Evolutionary conservation across 2,113 vertebrate genomes (phyloP).

Genomic region (Elephas maximus): DNA sequence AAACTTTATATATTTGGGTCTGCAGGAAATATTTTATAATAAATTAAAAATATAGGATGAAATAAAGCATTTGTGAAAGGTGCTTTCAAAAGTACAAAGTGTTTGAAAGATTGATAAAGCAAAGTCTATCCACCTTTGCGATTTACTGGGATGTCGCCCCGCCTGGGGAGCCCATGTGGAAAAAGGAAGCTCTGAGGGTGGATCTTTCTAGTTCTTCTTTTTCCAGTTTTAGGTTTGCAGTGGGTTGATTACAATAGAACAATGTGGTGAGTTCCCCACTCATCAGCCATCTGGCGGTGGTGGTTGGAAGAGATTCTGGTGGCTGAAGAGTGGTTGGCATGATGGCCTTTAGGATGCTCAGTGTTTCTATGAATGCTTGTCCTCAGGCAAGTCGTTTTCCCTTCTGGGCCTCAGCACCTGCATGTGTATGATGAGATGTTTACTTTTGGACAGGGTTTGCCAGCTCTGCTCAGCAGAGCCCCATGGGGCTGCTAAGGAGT

Average conservation of each 20-base stretch:
- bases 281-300: not conserved
- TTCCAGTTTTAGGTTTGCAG: fast-evolving
- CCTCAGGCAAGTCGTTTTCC: not conserved
- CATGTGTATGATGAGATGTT: fast-evolving
- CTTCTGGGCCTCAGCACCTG: fast-evolving
- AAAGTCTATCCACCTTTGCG: fast-evolving
- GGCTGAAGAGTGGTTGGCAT: not conserved
- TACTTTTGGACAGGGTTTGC: no score
- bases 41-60: not conserved
- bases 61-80: not conserved
- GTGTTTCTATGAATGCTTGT: not conserved
- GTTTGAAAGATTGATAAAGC: not conserved
- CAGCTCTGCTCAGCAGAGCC: not conserved
- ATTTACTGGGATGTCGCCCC: no score
- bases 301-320: not conserved
- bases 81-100: not conserved
- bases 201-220: not conserved
- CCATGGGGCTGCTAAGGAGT: not conserved
- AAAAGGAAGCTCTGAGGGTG: not conserved
- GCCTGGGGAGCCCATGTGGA: no score
- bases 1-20: not conserved
- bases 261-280: not conserved
- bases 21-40: not conserved
- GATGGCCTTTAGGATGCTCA: no score
- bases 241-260: not conserved